Base-by-base conservation (phyloP, 2,888 invertebrate species). In the Acronicta psi region DNA sequence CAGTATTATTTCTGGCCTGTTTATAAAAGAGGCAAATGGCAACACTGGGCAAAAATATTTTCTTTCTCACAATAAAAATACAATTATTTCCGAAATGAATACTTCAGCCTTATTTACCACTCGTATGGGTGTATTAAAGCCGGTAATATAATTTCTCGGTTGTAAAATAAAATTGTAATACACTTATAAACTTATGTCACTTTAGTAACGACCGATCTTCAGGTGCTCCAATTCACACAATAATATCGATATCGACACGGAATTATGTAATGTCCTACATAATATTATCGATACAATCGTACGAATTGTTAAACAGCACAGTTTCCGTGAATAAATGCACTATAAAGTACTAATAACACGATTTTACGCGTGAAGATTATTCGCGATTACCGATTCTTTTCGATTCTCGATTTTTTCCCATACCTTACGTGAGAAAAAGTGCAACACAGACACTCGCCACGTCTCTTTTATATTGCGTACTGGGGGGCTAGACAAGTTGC, bases 241-340 rank as follows among this genome's bases (percentile, higher is more conserved):
- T 44, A 43, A 34, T 44, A 53, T 18, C 5, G 20, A 44, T 50
- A 69, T 59, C 40, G 14, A 51, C 18, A 52, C 34, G 47, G n/a
- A n/a, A 31, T 76, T 76, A 73, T 53, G 44, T 49, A 75, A 63
- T 34, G 50, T 49, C 55, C 69, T 45, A 63, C 45, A 61, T 60
- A 41, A 56, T 51, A 61, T 58, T 60, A 60, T 56, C 54, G 45
- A 58, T 66, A 65, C 34, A 40, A 65, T 65, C 36, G 46, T 18
- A 7, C 50, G 41, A 31, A 56, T 54, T 47, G 25, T 41, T 7
- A 73, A 59, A 41, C 23, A 8, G 18, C 13, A 36, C 36, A 23
- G 20, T 2, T 18, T 29, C 11, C 17, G 17, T 58, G n/a, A 50
- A 46, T 16, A 42, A 57, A 49, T 37, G 7, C n/a, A 14, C 11